These are phyloP conservation scores for Pseudorhiza aurosa DNA, from an alignment of 30 jellyfish, hydroid and myxozoan genomes.

Conservation along the genomic window DNA sequence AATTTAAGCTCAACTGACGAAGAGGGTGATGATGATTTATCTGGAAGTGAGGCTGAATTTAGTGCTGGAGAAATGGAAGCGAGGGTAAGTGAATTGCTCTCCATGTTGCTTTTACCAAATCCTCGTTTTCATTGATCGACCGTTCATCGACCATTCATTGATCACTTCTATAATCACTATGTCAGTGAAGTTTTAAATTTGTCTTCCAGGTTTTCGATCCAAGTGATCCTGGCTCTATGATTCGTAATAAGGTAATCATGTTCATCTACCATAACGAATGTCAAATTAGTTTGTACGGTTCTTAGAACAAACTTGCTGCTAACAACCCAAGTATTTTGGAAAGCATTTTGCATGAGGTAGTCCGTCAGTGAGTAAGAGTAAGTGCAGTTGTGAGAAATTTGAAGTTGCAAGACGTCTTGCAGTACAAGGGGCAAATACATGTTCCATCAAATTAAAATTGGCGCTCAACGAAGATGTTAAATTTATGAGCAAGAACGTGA, in stretches of 20 bases:
- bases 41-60: slow-evolving; percentile 95
- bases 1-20: slow-evolving; percentile 90
- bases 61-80: slow-evolving; percentile 95
- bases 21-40: slow-evolving; percentile 90
- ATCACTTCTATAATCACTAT: neutral
- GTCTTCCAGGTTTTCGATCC: slow-evolving; percentile 50
- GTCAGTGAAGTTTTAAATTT: neutral
- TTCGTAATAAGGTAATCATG: slow-evolving; percentile 32
- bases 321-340: too few relatives aligned
- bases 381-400: too few relatives aligned
- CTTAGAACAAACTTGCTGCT: too few relatives aligned
- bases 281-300: too few relatives aligned
- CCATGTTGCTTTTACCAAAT: neutral
- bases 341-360: too few relatives aligned
- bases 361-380: too few relatives aligned
- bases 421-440: too few relatives aligned
- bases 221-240: slow-evolving; percentile 36
- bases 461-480: too few relatives aligned
- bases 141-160: neutral
- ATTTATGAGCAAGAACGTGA: too few relatives aligned
- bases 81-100: slow-evolving; percentile 24
- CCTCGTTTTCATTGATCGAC: too few relatives aligned
- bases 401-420: too few relatives aligned
- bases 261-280: neutral
- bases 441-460: too few relatives aligned